phyloP scores from a whole-genome alignment of 92 coral and sea anemone genomes.

The Paragorgia papillata region DNA sequence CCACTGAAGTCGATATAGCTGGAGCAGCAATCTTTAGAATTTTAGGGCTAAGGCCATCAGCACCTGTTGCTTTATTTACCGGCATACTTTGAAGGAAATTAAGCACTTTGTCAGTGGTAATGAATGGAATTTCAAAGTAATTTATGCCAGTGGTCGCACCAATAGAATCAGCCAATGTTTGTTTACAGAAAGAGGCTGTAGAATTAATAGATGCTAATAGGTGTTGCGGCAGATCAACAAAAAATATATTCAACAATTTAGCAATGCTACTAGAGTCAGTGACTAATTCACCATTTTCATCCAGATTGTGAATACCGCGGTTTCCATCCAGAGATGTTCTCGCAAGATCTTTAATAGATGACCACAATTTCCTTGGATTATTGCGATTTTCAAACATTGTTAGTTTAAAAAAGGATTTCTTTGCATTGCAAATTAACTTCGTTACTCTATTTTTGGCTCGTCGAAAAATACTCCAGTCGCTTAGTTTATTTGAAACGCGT shows the following conservation, averaged over 20 bases:
- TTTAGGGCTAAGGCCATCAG: constrained; percentile 27
- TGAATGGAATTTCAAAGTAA: constrained; percentile 19
- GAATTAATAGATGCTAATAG: too few relatives aligned
- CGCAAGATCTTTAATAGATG: neutral
- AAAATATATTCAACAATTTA: constrained; percentile 25
- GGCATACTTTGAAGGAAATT: constrained; percentile 38
- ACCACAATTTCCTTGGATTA: too few relatives aligned
- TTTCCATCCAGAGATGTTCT: constrained; percentile 9
- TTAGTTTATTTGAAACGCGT: neutral
- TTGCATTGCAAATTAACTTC: too few relatives aligned
- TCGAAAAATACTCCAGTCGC: too few relatives aligned
- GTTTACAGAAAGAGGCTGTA: too few relatives aligned
- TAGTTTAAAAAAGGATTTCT: too few relatives aligned
- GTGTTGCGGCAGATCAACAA: constrained; percentile 15
- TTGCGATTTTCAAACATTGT: too few relatives aligned
- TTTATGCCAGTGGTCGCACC: neutral
- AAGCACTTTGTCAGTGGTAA: constrained; percentile 24
- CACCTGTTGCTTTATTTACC: constrained; percentile 33
- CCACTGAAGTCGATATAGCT: constrained; percentile 4
- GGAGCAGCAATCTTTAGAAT: constrained; percentile 32
- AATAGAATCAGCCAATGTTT: too few relatives aligned
- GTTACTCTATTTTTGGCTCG: too few relatives aligned
- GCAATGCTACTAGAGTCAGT: constrained; percentile 19
- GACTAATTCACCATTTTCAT: constrained; percentile 1
- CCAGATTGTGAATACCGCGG: constrained; percentile 12